Conservation (phyloP, 2,797 vertebrate genomes). For the Catharus ustulatus region DNA sequence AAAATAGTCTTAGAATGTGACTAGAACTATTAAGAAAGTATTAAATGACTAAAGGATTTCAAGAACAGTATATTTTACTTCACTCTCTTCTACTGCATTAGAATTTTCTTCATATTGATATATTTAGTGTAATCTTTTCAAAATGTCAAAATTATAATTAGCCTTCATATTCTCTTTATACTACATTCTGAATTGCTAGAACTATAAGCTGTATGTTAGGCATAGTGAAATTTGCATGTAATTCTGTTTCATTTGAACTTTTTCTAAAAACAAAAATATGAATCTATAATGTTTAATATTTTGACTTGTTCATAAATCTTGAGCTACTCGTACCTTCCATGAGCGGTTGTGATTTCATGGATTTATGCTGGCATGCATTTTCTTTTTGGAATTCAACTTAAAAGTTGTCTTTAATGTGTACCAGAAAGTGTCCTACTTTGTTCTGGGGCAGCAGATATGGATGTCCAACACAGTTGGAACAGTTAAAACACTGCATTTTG, state of each 20-base stretch:
- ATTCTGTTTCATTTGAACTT: not conserved
- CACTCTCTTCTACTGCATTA: not conserved
- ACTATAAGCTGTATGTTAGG: not conserved
- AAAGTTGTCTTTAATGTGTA: not conserved
- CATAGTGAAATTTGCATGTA: not conserved
- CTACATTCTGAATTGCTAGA: not conserved
- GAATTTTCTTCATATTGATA: conserved; percentile 12
- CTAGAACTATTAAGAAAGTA: not conserved
- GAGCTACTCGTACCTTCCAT: not conserved
- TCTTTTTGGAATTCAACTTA: not conserved
- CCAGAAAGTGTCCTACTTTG: not conserved
- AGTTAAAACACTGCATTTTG: not conserved
- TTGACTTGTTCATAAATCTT: not conserved
- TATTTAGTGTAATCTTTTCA: conserved; percentile 34
- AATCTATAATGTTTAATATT: not conserved
- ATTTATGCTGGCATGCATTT: not conserved
- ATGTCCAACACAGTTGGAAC: not conserved
- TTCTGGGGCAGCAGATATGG: not conserved
- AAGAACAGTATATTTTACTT: conserved; percentile 11
- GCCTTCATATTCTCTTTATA: not conserved
- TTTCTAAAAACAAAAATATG: not conserved
- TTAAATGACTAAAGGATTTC: not conserved
- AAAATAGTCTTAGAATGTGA: not conserved
- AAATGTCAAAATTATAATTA: conserved; percentile 43
- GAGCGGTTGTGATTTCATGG: not conserved